Base-by-base conservation (phyloP, 2,113 vertebrate genomes). In the Labrus mixtus region DNA sequence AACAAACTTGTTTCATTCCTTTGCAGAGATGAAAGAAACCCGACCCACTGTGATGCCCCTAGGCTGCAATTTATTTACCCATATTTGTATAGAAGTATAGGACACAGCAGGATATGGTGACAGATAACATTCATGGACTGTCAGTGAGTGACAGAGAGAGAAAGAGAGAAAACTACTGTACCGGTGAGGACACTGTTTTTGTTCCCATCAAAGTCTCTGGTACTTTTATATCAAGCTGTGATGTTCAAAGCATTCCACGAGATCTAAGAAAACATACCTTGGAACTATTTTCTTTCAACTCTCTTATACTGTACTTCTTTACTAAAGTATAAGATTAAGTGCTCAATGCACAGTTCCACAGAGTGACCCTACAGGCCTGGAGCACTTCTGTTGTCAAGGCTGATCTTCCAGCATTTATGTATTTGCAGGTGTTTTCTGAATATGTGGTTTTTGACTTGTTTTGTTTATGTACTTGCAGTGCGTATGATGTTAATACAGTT, bases 21-120 rank as follows among this genome's bases (percentile, higher is more conserved):
- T 23, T 9, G 15, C 64, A 17, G 50, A 83, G 66, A 82, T 83
- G 64, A 87, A 76, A 87, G 76, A 53, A 71, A 82, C 51, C 25
- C 51, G 41, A 78, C 72, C 48, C 54, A 5, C 25, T 19, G 17
- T 1, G 45, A 46, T 19, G 39, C 25, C 76, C 61, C 0, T 1
- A 81, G 60, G 77, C 76, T 45, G 48, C 25, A 46, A 55, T 60
- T 37, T 68, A 54, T 76, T 75, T 61, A 75, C 57, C 63, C 69
- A 63, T 71, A 68, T 73, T 15, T 55, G 50, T 22, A 36, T 4
- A 59, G 60, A 59, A 20, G 25, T 25, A 16, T 57, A 53, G 63
- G 51, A 66, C 12, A 39, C 58, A 54, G 33, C 22, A 58, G 55
- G 46, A 29, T 19, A 78, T 67, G 63, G 13, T 79, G 77, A 73